A percentile compares a stretch with the other conserved stretches of the same genome.
Conservation (phyloP, 2,888 invertebrate species). For the Geotrupes spiniger region DNA sequence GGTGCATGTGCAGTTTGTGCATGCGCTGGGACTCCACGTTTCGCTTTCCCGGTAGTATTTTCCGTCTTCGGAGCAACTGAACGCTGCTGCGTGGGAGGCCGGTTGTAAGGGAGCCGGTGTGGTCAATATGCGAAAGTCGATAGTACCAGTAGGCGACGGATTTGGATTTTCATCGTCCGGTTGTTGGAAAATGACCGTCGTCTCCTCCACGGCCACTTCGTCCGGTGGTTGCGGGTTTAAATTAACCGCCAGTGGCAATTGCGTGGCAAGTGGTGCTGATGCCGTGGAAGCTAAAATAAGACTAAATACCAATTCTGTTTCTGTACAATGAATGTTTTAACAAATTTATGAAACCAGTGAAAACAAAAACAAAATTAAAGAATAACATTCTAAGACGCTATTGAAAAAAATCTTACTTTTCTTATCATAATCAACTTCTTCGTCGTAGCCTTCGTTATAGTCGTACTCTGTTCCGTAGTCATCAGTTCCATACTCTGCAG, state of each 20-base stretch:
- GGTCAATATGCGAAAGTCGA: constrained; percentile 35
- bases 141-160: constrained; percentile 37
- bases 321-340: too few species aligned
- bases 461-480: constrained; percentile 42
- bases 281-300: not conserved
- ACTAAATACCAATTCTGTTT: not conserved
- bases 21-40: constrained; percentile 65
- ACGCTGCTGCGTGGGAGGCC: constrained; percentile 32
- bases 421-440: constrained; percentile 16
- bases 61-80: constrained; percentile 58
- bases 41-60: constrained; percentile 65
- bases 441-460: constrained; percentile 35
- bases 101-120: constrained; percentile 27
- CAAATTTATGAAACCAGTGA: too few species aligned
- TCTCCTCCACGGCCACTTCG: constrained; percentile 34
- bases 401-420: constrained; percentile 4
- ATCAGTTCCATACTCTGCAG: constrained; percentile 34
- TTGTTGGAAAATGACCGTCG: constrained; percentile 37
- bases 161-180: constrained; percentile 45
- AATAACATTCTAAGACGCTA: too few species aligned
- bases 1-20: constrained; percentile 70
- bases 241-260: constrained; percentile 9
- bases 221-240: constrained; percentile 44
- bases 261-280: constrained; percentile 1
- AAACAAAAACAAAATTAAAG: too few species aligned